These are phyloP conservation scores for Oreortyx pictus DNA, from an alignment of 2,797 vertebrate species.

Conservation along the genomic window DNA sequence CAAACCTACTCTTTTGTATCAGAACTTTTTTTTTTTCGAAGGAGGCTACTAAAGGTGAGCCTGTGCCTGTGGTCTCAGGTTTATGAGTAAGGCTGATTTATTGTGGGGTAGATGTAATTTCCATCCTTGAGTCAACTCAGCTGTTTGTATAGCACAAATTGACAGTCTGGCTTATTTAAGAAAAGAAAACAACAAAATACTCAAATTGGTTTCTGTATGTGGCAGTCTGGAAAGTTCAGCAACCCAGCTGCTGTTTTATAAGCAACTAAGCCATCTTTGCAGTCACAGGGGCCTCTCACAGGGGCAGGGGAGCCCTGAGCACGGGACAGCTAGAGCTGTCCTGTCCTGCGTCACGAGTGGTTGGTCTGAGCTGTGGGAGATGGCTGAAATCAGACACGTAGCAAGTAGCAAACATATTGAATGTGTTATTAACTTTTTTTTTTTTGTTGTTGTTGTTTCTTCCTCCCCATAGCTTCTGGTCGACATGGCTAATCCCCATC, in stretches of 20 bases:
- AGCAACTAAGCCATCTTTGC: background rate
- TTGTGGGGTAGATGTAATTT: constrained; percentile 7
- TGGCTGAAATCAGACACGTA: background rate
- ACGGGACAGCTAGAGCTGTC: rapidly evolving
- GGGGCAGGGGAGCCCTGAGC: background rate
- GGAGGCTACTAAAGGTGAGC: constrained; percentile 12
- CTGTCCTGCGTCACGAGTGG: rapidly evolving
- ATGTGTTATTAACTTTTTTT: background rate
- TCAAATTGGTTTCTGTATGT: background rate
- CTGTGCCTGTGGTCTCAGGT: background rate
- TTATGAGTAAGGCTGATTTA: constrained; percentile 17
- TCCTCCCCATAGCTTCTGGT: constrained; percentile 82
- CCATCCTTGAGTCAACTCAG: constrained; percentile 34
- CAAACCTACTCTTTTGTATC: background rate
- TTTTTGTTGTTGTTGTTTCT: background rate
- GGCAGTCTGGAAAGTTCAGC: constrained; percentile 37
- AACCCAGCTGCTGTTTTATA: constrained; percentile 29
- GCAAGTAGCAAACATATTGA: background rate
- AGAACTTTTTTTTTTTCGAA: background rate
- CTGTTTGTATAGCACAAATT: constrained; percentile 66
- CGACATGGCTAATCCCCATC: constrained; percentile 89
- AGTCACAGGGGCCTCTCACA: background rate
- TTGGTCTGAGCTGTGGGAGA: background rate
- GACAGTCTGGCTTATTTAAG: constrained; percentile 57
- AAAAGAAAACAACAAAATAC: background rate